These are phyloP conservation scores for Automeris io DNA, from an alignment of 2,888 invertebrate genomes.

Conservation along the genomic window DNA sequence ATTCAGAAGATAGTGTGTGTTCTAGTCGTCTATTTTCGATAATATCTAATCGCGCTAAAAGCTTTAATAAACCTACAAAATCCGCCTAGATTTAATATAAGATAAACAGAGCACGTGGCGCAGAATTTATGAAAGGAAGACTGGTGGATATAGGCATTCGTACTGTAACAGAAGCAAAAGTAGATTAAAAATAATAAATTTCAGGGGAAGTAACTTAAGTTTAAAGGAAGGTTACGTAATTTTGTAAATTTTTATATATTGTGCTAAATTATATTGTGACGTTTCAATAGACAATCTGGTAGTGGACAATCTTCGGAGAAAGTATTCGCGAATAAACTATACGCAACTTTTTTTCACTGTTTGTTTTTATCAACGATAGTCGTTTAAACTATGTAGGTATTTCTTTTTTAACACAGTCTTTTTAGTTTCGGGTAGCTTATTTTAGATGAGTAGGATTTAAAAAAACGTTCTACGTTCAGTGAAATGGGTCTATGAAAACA, in stretches of 20 bases:
- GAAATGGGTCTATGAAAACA: conserved; percentile 44
- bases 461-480: conserved; percentile 26
- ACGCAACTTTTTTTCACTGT: no score
- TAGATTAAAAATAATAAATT: background rate
- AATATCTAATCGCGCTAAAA: background rate
- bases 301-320: no score
- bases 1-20: background rate
- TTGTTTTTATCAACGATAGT: no score
- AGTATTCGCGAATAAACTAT: no score
- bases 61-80: background rate
- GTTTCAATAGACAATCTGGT: no score
- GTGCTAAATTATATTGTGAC: no score
- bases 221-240: no score
- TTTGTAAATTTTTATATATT: no score
- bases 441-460: conserved; percentile 1
- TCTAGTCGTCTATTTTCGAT: background rate
- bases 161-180: background rate
- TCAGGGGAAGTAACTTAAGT: no score
- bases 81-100: background rate
- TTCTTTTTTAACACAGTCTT: conserved; percentile 3
- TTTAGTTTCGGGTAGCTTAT: conserved; percentile 4
- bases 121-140: background rate
- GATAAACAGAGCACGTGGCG: background rate
- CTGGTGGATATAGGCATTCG: background rate
- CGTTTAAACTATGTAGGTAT: no score